Base-by-base conservation (phyloP, 2,888 invertebrate genomes). In the Junonia oenone region DNA sequence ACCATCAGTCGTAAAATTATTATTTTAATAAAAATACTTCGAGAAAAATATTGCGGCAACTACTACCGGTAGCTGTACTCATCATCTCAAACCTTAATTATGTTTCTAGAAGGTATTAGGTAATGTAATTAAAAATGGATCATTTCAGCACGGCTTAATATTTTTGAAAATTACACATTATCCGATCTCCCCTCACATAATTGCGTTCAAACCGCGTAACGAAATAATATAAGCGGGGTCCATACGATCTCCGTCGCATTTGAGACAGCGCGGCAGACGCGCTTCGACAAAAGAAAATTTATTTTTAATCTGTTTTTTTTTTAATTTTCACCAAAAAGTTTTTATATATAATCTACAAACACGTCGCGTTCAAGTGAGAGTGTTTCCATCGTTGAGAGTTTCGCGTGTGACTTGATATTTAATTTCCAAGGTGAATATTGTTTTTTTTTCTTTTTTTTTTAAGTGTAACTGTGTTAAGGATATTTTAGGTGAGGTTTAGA, bases 361-460 rank as follows among this genome's bases (percentile, higher is more conserved):
- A 89, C 86, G 86, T 82, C 82, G 72, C 88, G 84, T 70, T 73
- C 81, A 74, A 86, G 86, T 85, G 87, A 81, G 73, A 83, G 86
- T 86, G 88, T 87, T 69, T 73, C 67, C 74, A 76, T 81, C 65
- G 86, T 89, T 72, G 89, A 90, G 78, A 80, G 76, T 76, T 88
- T 89, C 87, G 85, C 83, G 76, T 77, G 87, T 84, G 85, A 87
- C 75, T 79, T 90, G 72, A 71, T 88, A 72, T 90, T 90, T 75
- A 69, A 86, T 68, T 90, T 80, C 63, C 76, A 82, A 90, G 89
- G 89, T 90, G 85, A 85, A 66, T 78, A 67, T 68, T 15, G 63
- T 59, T 68, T 22, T 63, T 60, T 66, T 69, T 69, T 62, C 61
- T 64, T 69, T 9, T 74, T 63, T 47, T 55, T 52, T 66, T 58